Conservation (phyloP, 2,113 vertebrate species). For the Speoplatyrhinus poulsoni region DNA sequence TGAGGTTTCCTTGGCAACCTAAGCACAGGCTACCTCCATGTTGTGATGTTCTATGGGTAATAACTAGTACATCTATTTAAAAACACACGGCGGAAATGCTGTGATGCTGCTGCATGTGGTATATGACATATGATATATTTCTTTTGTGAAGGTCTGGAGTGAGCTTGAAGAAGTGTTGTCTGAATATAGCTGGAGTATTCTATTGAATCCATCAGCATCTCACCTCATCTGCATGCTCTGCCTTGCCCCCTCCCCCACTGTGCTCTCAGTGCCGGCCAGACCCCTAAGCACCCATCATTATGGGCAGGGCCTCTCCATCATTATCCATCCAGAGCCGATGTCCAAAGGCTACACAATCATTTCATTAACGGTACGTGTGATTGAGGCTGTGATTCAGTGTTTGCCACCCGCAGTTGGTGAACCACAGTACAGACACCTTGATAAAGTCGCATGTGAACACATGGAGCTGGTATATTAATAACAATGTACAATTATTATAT, state of each 20-base stretch:
- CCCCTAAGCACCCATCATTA: constrained; percentile 58
- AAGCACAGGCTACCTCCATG: constrained; percentile 57
- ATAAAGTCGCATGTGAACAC: constrained; percentile 20
- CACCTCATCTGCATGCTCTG: constrained; percentile 47
- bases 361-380: constrained; percentile 70
- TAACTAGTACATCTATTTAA: not conserved
- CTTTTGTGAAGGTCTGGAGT: constrained; percentile 8
- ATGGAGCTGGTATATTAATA: constrained; percentile 9
- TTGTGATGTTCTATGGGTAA: constrained; percentile 50
- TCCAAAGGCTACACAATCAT: constrained; percentile 37
- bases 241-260: constrained; percentile 25
- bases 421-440: constrained; percentile 20
- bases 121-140: constrained; percentile 12
- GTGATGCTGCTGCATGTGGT: constrained; percentile 2
- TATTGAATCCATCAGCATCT: constrained; percentile 28
- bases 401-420: constrained; percentile 30
- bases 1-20: constrained; percentile 79
- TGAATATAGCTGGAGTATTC: constrained; percentile 10
- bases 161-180: not conserved
- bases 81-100: constrained; percentile 29
- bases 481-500: constrained; percentile 1
- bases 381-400: constrained; percentile 47
- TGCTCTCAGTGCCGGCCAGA: constrained; percentile 15
- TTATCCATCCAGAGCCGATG: constrained; percentile 51
- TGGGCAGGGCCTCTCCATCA: constrained; percentile 56